phyloP scores from a whole-genome alignment of 2,888 invertebrate genomes.

The Rhingia rostrata region DNA sequence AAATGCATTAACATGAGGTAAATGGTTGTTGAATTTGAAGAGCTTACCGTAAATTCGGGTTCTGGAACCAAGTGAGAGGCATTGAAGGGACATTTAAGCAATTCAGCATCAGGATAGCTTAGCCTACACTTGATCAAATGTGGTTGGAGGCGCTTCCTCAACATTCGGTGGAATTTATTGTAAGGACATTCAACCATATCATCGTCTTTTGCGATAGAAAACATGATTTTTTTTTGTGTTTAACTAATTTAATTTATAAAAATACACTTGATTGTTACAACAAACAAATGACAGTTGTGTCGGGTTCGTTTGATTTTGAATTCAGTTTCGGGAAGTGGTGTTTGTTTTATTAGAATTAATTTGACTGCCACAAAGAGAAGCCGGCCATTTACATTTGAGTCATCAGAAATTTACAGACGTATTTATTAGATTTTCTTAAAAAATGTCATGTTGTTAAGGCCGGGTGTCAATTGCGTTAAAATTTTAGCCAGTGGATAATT shows the following conservation, averaged over 20 bases:
- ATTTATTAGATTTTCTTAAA: no score
- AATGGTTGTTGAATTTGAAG: not conserved
- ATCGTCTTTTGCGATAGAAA: constrained; percentile 23
- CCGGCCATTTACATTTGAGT: no score
- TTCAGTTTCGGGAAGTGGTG: no score
- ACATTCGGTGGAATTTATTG: constrained; percentile 84
- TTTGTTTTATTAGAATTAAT: no score
- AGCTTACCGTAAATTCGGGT: constrained; percentile 80
- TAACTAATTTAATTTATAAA: no score
- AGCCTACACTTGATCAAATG: constrained; percentile 85
- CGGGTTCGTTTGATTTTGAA: no score
- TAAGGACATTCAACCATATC: constrained; percentile 85
- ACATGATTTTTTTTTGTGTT: constrained; percentile 30
- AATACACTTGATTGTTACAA: not conserved
- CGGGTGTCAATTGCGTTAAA: no score
- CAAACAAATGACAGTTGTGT: not conserved
- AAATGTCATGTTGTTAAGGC: no score
- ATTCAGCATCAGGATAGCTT: constrained; percentile 83
- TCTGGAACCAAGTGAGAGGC: constrained; percentile 84
- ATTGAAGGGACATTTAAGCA: constrained; percentile 85
- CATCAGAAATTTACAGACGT: no score
- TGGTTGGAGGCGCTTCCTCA: constrained; percentile 84
- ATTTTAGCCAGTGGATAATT: no score
- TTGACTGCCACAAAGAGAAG: no score
- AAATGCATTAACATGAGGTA: not conserved